Conservation (phyloP, 2,888 invertebrate genomes). For the Trachelus troglodyta region DNA sequence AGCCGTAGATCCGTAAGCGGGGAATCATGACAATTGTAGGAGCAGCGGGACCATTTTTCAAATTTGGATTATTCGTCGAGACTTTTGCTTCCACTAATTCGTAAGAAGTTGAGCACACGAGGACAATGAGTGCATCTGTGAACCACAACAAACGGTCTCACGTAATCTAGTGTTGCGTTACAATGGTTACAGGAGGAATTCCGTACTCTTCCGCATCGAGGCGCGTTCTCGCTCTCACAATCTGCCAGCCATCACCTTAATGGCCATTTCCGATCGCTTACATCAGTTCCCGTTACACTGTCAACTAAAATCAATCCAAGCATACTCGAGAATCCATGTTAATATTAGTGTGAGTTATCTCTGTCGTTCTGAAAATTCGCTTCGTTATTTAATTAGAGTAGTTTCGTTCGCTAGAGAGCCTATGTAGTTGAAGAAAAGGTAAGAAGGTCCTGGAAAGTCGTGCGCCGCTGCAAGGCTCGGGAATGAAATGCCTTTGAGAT, state of each 20-base stretch:
- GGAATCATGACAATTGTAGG: not conserved
- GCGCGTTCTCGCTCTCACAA: not conserved
- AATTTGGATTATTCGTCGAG: not conserved
- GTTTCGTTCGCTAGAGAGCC: not conserved
- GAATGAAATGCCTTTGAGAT: conserved; percentile 45
- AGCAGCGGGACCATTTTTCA: not conserved
- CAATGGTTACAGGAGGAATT: not conserved
- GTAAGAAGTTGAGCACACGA: not conserved
- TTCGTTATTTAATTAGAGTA: not conserved
- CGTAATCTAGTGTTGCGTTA: not conserved
- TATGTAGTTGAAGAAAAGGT: not conserved
- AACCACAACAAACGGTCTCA: not conserved
- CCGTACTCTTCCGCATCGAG: not conserved
- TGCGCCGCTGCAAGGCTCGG: conserved; percentile 34
- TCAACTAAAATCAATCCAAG: not conserved
- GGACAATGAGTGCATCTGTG: not conserved
- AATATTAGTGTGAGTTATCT: not conserved
- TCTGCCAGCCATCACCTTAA: not conserved
- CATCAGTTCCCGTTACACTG: not conserved
- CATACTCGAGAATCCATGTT: not conserved
- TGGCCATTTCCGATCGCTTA: not conserved
- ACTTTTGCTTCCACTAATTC: not conserved
- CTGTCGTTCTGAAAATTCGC: not conserved
- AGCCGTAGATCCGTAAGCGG: not conserved
- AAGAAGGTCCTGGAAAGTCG: conserved; percentile 39